Evolutionary conservation across 2,113 vertebrate genomes (phyloP), one percentile per base, ranked within the genome.

Genomic region (Rhegmatorhina hoffmannsi): DNA sequence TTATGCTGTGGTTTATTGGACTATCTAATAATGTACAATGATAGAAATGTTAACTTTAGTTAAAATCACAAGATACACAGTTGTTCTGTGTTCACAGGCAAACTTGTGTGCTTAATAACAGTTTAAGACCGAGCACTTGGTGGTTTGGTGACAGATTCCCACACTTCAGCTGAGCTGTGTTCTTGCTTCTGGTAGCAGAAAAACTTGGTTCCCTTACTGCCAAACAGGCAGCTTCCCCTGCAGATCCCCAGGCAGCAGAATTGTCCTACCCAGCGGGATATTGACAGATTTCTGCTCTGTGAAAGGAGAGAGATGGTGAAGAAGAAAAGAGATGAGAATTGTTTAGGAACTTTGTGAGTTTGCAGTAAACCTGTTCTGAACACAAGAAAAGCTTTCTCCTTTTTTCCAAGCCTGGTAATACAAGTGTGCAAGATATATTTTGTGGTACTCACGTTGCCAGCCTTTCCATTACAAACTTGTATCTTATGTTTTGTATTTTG

Each of bases 391-490:
- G 17, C 14, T 55, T 84, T 52, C 19, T 87, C 7, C 18, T 16
- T 79, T 58, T 64, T 55, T 21, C 46, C 19, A 12, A 24, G 7
- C 9, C 10, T 21, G 14, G 11, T 26, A 33, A 36, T 25, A 13
- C 7, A 29, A 0, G 0, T 36, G 10, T 13, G 8, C 20, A 4
- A 63, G 47, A 25, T 68, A 9, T 1, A 1, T 84, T 79, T 91
- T 82, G 23, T 63, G 64, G n/a, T 67, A 26, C 10, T 9, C 0
- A 0, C 43, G 12, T 86, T 33, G 43, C 34, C 63, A 55, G 16
- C 26, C 21, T 80, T 95, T 59, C 60, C 8, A 3, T 49, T 40
- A 36, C 20, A 87, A 13, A 10, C 24, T 86, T 0, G 0, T 18
- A 4, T 13, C 44, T 58, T 21, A 14, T 29, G 7, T 62, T 63